Conservation (phyloP, 2,113 vertebrate species). For the Pholis gunnellus region DNA sequence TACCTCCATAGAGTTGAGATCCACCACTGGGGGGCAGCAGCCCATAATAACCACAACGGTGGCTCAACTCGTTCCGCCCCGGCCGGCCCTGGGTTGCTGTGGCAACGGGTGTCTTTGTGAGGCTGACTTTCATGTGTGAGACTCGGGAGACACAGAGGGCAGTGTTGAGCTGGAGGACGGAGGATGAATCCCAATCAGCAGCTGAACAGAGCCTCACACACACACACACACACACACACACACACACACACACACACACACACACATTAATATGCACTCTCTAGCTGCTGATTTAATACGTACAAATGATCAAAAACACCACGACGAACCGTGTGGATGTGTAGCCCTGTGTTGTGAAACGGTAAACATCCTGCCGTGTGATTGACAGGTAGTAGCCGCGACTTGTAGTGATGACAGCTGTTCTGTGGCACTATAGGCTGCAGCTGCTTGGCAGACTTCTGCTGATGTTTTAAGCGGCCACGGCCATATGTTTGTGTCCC, state of each 20-base stretch:
- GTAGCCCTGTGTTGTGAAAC: background rate
- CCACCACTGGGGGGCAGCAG: constrained; percentile 79
- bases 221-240: constrained; percentile 25
- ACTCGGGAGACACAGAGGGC: constrained; percentile 78
- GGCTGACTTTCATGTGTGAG: constrained; percentile 59
- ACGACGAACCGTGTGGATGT: constrained; percentile 11
- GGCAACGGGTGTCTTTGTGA: constrained; percentile 68
- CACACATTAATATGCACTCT: constrained; percentile 24
- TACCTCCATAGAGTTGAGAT: constrained; percentile 9
- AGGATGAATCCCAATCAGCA: constrained; percentile 78
- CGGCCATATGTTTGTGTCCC: constrained; percentile 48
- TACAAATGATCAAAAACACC: constrained; percentile 26
- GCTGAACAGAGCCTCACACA: constrained; percentile 54
- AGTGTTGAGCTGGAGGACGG: constrained; percentile 77
- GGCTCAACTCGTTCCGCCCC: constrained; percentile 36
- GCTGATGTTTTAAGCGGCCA: constrained; percentile 57
- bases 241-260: background rate
- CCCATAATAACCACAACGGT: constrained; percentile 42
- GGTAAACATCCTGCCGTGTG: constrained; percentile 25
- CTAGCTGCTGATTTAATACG: constrained; percentile 19
- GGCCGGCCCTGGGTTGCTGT: constrained; percentile 73
- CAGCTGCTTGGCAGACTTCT: constrained; percentile 56
- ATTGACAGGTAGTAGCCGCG: constrained; percentile 63
- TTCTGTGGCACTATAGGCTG: constrained; percentile 50
- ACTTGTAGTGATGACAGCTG: constrained; percentile 59